Base-by-base conservation (phyloP, 2,888 invertebrate species). In the Embidobia sp. region DNA sequence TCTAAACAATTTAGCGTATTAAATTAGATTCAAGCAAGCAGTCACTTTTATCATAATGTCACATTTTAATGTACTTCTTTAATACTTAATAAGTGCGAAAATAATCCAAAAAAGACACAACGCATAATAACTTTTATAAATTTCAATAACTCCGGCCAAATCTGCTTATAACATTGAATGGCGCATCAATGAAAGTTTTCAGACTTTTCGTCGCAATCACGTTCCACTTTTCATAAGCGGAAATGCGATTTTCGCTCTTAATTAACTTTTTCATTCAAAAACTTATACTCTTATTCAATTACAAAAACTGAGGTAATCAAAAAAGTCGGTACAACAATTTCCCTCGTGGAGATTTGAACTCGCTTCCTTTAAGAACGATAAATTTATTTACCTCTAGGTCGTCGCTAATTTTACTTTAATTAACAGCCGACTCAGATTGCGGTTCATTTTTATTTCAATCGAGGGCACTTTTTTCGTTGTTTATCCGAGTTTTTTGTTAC, bases 111-210 rank as follows among this genome's bases (percentile, higher is more conserved):
- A 64, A 64, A 42, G 29, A 49, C 40, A 48, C 40, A 63, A 49
- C 18, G 51, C 51, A 42, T 64, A 64, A 51, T 64, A 49, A 64
- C 37, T 51, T 51, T 11, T 22, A 64, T 51, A 40, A 63, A 63
- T 49, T 63, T 51, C 63, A 42, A 64, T 53, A 53, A 53, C 16
- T 29, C 18, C 42, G 3, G n/a, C 8, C 5, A 15, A 53, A 40
- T 42, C 51, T 64, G 64, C 53, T 64, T 51, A 44, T 64, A 53
- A 64, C 64, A 55, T 55, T 35, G 55, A 67, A 67, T 16, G 46
- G 49, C 19, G 33, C 53, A 35, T 66, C 66, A 35, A 66, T 46
- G 46, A 53, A 46, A 35, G 35, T 66, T 66, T 46, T n/a, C 35
- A 18, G 53, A 53, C 44, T 53, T 49, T 55, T 55, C 51, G 53